Evolutionary conservation across 2,113 vertebrate species (phyloP).

Genomic region (Malurus melanocephalus): DNA sequence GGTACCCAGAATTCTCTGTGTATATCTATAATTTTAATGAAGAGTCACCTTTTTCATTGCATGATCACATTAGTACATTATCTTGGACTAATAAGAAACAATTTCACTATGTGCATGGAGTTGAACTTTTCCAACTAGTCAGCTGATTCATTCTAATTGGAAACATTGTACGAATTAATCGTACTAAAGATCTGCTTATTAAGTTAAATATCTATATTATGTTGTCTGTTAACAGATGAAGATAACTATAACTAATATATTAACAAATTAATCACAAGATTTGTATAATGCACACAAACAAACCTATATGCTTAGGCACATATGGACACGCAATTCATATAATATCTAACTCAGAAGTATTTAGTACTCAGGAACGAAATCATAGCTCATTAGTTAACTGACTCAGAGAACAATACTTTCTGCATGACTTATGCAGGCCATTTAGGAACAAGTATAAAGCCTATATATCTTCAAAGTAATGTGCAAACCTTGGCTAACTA

Average conservation of each 20-base stretch:
- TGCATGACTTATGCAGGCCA: background rate
- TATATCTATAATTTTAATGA: background rate
- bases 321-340: background rate
- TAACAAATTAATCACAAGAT: background rate
- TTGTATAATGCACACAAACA: background rate
- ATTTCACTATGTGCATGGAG: background rate
- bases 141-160: background rate
- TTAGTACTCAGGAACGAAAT: background rate
- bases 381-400: background rate
- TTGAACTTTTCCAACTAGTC: background rate
- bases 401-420: constrained; percentile 4
- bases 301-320: background rate
- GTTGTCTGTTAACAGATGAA: background rate
- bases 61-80: background rate
- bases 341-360: background rate
- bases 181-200: background rate
- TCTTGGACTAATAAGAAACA: background rate
- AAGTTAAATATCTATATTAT: background rate
- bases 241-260: background rate
- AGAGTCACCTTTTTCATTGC: background rate
- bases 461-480: constrained; percentile 6
- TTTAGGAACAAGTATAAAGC: background rate
- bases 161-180: background rate
- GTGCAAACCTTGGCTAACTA: constrained; percentile 1
- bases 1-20: background rate